Base-by-base conservation (phyloP, 2,113 vertebrate species). In the Lates calcarifer region DNA sequence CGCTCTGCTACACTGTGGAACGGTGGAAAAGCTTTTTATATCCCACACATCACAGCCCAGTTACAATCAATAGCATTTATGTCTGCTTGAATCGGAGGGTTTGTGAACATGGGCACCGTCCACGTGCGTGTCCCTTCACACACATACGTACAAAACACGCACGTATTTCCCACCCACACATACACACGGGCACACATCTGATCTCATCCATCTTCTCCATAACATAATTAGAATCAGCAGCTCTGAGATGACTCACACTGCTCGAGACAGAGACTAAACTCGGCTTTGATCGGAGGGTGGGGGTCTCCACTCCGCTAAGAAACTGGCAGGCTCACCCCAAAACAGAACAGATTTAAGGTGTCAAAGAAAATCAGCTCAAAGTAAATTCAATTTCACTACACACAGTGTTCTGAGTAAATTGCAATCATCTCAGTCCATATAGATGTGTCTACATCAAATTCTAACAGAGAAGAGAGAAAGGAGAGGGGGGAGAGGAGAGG, bases 141-240 rank as follows among this genome's bases (percentile, higher is more conserved):
- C 61, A 70, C 79, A 67, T 66, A 81, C 60, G 41, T 37, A 77
- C 53, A 33, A 43, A 69, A 57, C 74, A 11, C 8, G 37, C 75
- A 61, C 73, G 7, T 37, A 41, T 83, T 73, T 43, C 69, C 72
- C 72, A 64, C 86, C 81, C 82, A 72, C 87, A 67, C 87, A 75
- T 53, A 73, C 84, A 74, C 72, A 75, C 77, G 67, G 75, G 81
- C 81, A 83, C 78, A 68, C 33, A 88, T 92, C 87, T 92, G 87
- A 94, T 91, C 89, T 91, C 91, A 94, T 92, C 93, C 88, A 90
- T 93, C 90, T 91, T 91, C 89, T 92, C 93, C 87, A 88, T 93
- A 93, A 94, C 91, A 89, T 94, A 91, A 94, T 94, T 92, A 93
- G 90, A 93, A 93, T 93, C 93, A 94, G 89, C 87, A 88, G 91